These are phyloP conservation scores for Proterorhinus semilunaris DNA, from an alignment of 2,113 vertebrate genomes.

Conservation along the genomic window DNA sequence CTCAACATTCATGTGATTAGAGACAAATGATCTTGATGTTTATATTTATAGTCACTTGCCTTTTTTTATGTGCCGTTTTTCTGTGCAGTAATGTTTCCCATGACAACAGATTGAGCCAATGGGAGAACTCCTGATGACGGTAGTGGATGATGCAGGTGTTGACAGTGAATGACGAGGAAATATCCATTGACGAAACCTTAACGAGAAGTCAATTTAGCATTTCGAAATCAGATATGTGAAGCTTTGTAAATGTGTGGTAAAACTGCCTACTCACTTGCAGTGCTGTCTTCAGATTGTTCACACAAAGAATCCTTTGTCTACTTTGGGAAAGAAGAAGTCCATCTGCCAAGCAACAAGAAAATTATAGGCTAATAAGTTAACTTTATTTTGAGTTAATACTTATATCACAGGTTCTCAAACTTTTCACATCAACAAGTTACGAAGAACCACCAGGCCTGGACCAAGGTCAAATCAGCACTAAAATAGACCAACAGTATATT, in stretches of 20 bases:
- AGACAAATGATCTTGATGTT: neutral
- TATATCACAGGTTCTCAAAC: no score
- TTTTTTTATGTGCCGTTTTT: slow-evolving; percentile 68
- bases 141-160: slow-evolving; percentile 97
- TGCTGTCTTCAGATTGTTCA: slow-evolving; percentile 84
- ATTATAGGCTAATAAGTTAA: neutral
- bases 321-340: slow-evolving; percentile 96
- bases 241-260: neutral
- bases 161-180: slow-evolving; percentile 83
- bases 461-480: no score
- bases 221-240: neutral
- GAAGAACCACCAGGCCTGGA: no score
- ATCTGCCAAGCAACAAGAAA: slow-evolving; percentile 69
- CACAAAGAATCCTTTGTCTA: slow-evolving; percentile 92
- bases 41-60: slow-evolving; percentile 43
- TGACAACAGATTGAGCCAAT: slow-evolving; percentile 88
- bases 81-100: slow-evolving; percentile 76
- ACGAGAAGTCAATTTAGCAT: slow-evolving; percentile 16
- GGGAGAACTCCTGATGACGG: slow-evolving; percentile 94
- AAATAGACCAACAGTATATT: no score
- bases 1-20: neutral
- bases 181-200: slow-evolving; percentile 89
- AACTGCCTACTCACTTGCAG: slow-evolving; percentile 78
- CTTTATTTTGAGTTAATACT: no score
- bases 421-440: no score